Conservation (phyloP, 2,888 invertebrate genomes). For the Metellina segmentata region DNA sequence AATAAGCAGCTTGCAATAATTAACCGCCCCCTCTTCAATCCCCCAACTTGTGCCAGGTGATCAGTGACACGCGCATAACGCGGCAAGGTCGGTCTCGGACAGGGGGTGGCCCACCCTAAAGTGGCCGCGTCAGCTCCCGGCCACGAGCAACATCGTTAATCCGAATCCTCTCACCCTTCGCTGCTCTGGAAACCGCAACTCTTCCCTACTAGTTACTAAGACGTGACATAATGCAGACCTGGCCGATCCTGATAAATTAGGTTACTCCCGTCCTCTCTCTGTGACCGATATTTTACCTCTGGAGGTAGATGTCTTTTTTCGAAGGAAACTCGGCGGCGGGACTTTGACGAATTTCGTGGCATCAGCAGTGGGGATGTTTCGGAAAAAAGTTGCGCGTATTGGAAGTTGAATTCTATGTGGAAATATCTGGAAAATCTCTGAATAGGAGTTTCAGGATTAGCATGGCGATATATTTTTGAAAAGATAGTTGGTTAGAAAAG, state of each 20-base stretch:
- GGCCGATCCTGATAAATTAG: not conserved
- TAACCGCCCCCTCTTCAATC: not conserved
- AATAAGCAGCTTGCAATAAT: not conserved
- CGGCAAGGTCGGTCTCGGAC: constrained; percentile 4
- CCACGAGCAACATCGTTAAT: constrained; percentile 32
- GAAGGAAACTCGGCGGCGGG: not conserved
- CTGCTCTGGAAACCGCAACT: constrained; percentile 9
- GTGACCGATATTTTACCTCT: not conserved
- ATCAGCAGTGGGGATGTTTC: not conserved
- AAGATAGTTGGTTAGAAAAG: no score
- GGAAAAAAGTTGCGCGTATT: no score
- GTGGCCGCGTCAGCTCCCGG: constrained; percentile 27
- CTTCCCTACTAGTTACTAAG: constrained; percentile 20
- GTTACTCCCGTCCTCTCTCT: not conserved
- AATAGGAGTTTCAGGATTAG: no score
- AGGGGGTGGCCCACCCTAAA: not conserved
- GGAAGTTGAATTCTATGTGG: no score
- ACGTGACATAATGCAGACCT: constrained; percentile 39
- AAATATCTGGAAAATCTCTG: no score
- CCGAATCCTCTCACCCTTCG: constrained; percentile 10
- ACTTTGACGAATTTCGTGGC: not conserved
- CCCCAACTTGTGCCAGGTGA: not conserved
- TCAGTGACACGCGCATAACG: constrained; percentile 39
- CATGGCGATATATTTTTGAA: no score
- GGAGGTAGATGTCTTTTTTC: not conserved